Evolutionary conservation across 1,140 invertebrate species (phyloP).

Genomic region (Drosophila baimaii): DNA sequence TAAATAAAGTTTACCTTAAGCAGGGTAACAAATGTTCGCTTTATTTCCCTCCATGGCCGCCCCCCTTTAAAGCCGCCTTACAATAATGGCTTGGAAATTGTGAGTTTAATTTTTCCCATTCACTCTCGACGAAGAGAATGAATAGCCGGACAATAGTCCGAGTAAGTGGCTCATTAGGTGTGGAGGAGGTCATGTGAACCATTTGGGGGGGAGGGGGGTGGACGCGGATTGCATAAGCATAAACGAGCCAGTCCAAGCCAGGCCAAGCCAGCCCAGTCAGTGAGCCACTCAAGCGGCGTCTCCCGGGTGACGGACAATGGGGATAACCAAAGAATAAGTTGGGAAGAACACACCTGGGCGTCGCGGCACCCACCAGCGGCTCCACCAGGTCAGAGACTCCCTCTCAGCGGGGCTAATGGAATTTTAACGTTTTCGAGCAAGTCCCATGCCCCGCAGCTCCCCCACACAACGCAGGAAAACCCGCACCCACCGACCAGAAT

Average conservation of each 20-base stretch:
- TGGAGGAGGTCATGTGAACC: conserved; percentile 63
- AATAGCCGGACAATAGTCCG: conserved; percentile 21
- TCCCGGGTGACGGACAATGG: conserved; percentile 11
- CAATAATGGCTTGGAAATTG: conserved; percentile 28
- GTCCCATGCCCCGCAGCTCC: not conserved
- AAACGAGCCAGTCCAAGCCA: conserved; percentile 1
- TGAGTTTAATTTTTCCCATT: conserved; percentile 39
- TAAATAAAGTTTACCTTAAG: too few species aligned
- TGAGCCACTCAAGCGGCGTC: conserved; percentile 4
- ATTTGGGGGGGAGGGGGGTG: too few species aligned
- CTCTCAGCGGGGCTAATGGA: conserved; percentile 68
- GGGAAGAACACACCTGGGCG: conserved; percentile 58
- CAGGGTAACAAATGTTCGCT: conserved; percentile 2
- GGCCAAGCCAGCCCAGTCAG: not conserved
- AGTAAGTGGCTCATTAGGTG: conserved; percentile 49
- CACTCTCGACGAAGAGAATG: conserved; percentile 31
- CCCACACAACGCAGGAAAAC: not conserved
- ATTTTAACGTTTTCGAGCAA: conserved; percentile 67
- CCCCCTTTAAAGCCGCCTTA: not conserved
- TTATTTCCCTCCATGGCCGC: too few species aligned
- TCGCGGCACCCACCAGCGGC: too few species aligned
- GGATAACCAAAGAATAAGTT: too few species aligned
- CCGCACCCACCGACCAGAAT: conserved; percentile 42
- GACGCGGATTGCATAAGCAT: conserved; percentile 56
- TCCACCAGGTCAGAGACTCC: conserved; percentile 6